Base-by-base conservation (phyloP, 2,797 vertebrate genomes). In the Phaenicophaeus curvirostris region DNA sequence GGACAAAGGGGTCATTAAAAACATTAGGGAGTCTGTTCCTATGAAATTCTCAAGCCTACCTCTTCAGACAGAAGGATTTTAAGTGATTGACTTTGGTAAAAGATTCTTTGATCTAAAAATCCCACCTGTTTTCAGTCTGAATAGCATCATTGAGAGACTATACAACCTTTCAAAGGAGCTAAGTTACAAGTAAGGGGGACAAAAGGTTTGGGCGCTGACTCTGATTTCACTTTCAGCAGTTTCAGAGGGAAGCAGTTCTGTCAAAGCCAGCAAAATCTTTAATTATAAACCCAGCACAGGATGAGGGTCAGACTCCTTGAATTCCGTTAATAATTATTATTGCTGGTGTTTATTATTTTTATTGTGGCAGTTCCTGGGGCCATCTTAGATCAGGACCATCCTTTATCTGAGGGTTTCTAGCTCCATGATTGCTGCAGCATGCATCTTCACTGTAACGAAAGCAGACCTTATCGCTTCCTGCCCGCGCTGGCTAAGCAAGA, bases 401-500 rank as follows among this genome's bases (percentile, higher is more conserved):
- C 63, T 31, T 85, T 73, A 59, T 91, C 58, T 68, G 11, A 25
- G 58, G 27, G 39, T 65, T 58, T 57, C 7, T 63, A 73, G 66
- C 71, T 54, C 39, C 89, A 39, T 2, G 92, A 80, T 85, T 94
- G 86, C 91, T 33, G 48, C 79, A 86, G 87, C 54, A 39, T 19
- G 75, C 73, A 62, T 51, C 73, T 71, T 53, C 51, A 31, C 68
- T 88, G 76, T 11, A 39, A 8, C 79, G 20, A 17, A 72, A 78
- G 69, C 95, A 96, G 89, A 81, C 39, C 91, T 93, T 93, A 79
- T 93, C 92, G 46, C 80, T 97, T 96, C 92, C 95, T 95, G 94
- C 89, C 85, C 10, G 15, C 19, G 69, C 94, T 97, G 95, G 95
- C 87, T 79, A 42, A 93, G 87, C 82, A 95, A 95, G 93, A 96